Percentiles rank a stretch among this genome's conserved stretches.
Conservation (phyloP, 2,797 vertebrate species). For the Discoglossus pictus region DNA sequence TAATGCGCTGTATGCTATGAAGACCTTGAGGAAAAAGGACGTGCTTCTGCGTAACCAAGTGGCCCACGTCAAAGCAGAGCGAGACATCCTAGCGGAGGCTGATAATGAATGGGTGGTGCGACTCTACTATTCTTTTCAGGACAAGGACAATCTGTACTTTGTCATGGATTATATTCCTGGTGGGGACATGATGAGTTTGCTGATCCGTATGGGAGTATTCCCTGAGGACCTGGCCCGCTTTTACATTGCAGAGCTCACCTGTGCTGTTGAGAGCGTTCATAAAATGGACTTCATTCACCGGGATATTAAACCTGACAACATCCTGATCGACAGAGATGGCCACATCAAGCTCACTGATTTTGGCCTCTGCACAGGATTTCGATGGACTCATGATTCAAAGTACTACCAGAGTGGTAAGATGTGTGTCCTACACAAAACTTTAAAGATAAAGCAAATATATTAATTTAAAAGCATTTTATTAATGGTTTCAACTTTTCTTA, state of each 20-base stretch:
- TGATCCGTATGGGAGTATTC: slow-evolving; percentile 94
- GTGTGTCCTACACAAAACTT: no score
- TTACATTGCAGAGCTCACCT: slow-evolving; percentile 95
- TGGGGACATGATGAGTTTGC: slow-evolving; percentile 98
- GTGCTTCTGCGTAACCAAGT: slow-evolving; percentile 96
- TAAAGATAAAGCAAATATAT: slow-evolving; percentile 27
- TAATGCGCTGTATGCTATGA: slow-evolving; percentile 92
- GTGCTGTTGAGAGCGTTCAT: slow-evolving; percentile 96
- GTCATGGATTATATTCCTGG: slow-evolving; percentile 99
- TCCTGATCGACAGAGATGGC: slow-evolving; percentile 95
- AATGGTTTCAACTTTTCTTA: not conserved
- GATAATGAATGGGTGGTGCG: slow-evolving; percentile 99
- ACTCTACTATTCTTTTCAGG: slow-evolving; percentile 97
- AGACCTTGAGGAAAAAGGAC: slow-evolving; percentile 96
- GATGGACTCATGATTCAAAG: slow-evolving; percentile 98
- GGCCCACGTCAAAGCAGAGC: slow-evolving; percentile 95
- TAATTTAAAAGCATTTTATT: slow-evolving; percentile 29
- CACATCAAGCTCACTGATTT: slow-evolving; percentile 98
- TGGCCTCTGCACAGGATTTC: slow-evolving; percentile 95
- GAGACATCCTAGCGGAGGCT: slow-evolving; percentile 96
- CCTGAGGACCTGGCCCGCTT: slow-evolving; percentile 93
- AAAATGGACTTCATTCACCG: slow-evolving; percentile 99
- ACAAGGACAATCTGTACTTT: slow-evolving; percentile 96
- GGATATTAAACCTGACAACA: slow-evolving; percentile 98
- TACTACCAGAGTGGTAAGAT: slow-evolving; percentile 98